These are phyloP conservation scores for Mechanitis mazaeus DNA, from an alignment of 2,888 invertebrate genomes.

Conservation along the genomic window DNA sequence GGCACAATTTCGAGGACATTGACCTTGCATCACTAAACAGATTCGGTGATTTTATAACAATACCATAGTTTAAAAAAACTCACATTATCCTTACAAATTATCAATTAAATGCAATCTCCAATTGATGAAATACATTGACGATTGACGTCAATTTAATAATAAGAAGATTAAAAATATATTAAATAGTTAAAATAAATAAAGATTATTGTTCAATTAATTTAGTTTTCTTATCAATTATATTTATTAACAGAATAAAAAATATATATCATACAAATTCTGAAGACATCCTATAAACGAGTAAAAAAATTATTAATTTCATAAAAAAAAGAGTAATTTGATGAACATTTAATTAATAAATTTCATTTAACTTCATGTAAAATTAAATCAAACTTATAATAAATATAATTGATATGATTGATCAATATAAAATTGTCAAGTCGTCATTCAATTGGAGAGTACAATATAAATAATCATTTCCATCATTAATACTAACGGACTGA, in stretches of 20 bases:
- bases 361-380: no score
- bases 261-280: no score
- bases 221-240: not conserved
- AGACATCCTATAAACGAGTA: no score
- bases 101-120: constrained; percentile 39
- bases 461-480: constrained; percentile 52
- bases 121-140: constrained; percentile 17
- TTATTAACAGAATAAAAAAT: not conserved
- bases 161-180: not conserved
- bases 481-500: constrained; percentile 68
- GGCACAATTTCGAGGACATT: constrained; percentile 59
- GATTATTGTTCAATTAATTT: no score
- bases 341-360: no score
- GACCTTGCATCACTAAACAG: constrained; percentile 47
- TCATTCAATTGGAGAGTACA: not conserved
- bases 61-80: constrained; percentile 51
- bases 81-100: constrained; percentile 54
- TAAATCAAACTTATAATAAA: no score
- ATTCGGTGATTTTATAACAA: constrained; percentile 47
- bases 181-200: no score
- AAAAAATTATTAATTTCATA: no score
- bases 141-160: constrained; percentile 2
- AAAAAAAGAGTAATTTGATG: no score
- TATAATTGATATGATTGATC: no score
- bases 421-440: no score